Percentiles rank a stretch among this genome's conserved stretches.
phyloP scores from a whole-genome alignment of 1,140 invertebrate species.

The Chironomus striatipennis region DNA sequence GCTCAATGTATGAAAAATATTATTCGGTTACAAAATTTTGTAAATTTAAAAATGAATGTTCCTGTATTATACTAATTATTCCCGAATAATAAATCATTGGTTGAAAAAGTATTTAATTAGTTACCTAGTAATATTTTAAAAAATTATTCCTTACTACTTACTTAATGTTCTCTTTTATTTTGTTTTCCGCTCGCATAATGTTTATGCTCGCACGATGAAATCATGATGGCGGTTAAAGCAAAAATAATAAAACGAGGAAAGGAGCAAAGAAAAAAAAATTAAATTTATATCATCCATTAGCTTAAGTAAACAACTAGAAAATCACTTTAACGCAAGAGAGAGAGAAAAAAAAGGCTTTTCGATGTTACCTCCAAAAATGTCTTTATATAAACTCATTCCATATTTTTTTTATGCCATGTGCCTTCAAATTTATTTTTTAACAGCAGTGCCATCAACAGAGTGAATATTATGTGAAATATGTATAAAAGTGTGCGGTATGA shows the following conservation, averaged over 20 bases:
- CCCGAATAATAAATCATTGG: no score
- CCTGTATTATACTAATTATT: no score
- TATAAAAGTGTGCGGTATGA: not conserved
- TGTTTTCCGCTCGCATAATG: not conserved
- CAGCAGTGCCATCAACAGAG: not conserved
- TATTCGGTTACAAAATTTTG: no score
- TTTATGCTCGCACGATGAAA: not conserved
- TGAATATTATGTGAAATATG: not conserved
- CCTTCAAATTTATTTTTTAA: not conserved
- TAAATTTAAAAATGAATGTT: no score
- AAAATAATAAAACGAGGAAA: not conserved
- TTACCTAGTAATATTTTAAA: no score
- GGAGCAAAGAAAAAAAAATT: not conserved
- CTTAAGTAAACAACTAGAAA: conserved; percentile 21
- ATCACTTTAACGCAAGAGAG: conserved; percentile 6
- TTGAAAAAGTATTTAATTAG: no score
- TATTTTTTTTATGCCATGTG: not conserved
- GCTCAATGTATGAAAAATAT: no score
- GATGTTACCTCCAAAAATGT: not conserved
- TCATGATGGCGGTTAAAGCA: not conserved
- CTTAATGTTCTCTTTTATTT: no score
- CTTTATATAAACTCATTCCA: not conserved
- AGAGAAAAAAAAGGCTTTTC: conserved; percentile 8
- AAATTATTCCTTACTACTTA: no score
- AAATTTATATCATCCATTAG: conserved; percentile 23